These are phyloP conservation scores for Drosophila kambysellisi DNA, from an alignment of 2,888 invertebrate genomes.

Conservation along the genomic window DNA sequence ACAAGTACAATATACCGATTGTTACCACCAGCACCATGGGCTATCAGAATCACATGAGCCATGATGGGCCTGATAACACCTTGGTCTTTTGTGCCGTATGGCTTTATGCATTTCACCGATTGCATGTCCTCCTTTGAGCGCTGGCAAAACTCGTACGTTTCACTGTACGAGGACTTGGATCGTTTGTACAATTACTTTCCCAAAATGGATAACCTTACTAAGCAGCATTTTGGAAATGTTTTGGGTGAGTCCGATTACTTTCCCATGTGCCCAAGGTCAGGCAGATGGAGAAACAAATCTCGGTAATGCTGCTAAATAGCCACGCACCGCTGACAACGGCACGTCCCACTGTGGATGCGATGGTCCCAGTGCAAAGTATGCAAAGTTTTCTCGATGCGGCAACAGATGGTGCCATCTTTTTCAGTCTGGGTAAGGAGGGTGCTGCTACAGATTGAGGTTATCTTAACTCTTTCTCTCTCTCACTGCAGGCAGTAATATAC, in stretches of 20 bases:
- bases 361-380: slow-evolving; percentile 86
- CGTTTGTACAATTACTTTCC: slow-evolving; percentile 82
- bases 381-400: slow-evolving; percentile 84
- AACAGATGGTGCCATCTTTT: slow-evolving; percentile 85
- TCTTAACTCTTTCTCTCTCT: background rate
- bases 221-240: slow-evolving; percentile 79
- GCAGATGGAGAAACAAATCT: slow-evolving; percentile 85
- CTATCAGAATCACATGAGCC: slow-evolving; percentile 85
- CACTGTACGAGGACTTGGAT: slow-evolving; percentile 80
- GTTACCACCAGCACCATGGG: slow-evolving; percentile 85
- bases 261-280: slow-evolving; percentile 82
- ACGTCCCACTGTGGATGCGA: slow-evolving; percentile 84
- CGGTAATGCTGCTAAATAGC: slow-evolving; percentile 86
- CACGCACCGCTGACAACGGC: slow-evolving; percentile 85
- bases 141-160: slow-evolving; percentile 85
- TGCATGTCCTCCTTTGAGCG: slow-evolving; percentile 86
- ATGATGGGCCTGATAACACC: slow-evolving; percentile 86
- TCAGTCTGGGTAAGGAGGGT: slow-evolving; percentile 84
- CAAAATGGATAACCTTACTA: slow-evolving; percentile 82
- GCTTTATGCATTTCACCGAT: slow-evolving; percentile 85
- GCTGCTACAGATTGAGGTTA: background rate
- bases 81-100: slow-evolving; percentile 86
- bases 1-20: slow-evolving; percentile 84
- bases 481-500: slow-evolving; percentile 85
- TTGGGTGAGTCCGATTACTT: slow-evolving; percentile 56